phyloP scores from a whole-genome alignment of 2,888 invertebrate species.

The Pseudococcus longispinus region DNA sequence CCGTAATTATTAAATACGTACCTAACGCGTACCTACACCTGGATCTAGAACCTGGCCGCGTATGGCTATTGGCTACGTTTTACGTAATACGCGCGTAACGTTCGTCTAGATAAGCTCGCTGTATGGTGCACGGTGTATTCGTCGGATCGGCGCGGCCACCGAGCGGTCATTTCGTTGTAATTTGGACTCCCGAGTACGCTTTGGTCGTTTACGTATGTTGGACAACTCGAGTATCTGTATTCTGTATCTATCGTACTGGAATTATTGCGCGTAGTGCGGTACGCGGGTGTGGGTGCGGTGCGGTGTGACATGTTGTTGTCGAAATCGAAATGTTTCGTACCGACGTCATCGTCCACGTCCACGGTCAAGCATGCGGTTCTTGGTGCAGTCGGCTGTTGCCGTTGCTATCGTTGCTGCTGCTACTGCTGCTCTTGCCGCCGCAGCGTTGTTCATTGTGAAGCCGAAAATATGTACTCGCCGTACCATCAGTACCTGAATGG shows the following conservation, averaged over 20 bases:
- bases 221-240: too few species aligned
- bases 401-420: background rate
- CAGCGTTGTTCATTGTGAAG: background rate
- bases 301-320: background rate
- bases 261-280: background rate
- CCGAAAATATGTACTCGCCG: constrained; percentile 27
- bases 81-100: too few species aligned
- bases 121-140: too few species aligned
- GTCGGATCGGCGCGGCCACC: too few species aligned
- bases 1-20: too few species aligned
- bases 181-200: too few species aligned
- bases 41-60: too few species aligned
- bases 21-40: too few species aligned
- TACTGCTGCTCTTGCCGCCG: background rate
- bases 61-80: too few species aligned
- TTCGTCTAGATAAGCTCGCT: too few species aligned
- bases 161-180: too few species aligned
- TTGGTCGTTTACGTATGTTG: too few species aligned
- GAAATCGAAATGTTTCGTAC: background rate
- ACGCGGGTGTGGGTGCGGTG: background rate
- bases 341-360: background rate
- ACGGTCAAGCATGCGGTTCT: background rate
- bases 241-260: background rate
- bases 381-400: background rate
- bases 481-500: constrained; percentile 39